Evolutionary conservation across 2,888 invertebrate genomes (phyloP).

Genomic region (Caradrina kadenii): DNA sequence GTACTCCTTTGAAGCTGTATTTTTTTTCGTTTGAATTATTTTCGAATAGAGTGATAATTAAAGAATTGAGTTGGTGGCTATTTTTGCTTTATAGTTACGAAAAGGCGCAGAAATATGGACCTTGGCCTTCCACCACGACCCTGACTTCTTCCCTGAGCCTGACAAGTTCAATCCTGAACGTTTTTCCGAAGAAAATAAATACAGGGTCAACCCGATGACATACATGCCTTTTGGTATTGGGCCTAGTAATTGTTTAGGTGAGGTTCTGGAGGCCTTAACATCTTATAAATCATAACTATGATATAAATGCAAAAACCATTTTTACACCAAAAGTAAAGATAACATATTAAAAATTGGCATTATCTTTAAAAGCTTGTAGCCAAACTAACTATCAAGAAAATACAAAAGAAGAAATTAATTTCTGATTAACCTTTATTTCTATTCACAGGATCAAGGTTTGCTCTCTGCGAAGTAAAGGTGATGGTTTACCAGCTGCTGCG

Average conservation of each 20-base stretch:
- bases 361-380: not conserved
- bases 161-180: conserved; percentile 90
- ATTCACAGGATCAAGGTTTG: conserved; percentile 76
- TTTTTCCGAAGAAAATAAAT: conserved; percentile 90
- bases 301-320: no score
- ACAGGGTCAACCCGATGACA: conserved; percentile 73
- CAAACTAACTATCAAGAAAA: not conserved
- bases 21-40: no score
- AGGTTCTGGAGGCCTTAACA: conserved; percentile 4
- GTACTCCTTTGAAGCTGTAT: no score
- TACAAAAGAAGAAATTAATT: not conserved
- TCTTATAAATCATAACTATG: no score
- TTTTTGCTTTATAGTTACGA: conserved; percentile 66
- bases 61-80: no score
- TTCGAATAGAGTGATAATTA: no score
- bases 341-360: not conserved
- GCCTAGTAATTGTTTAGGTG: conserved; percentile 91
- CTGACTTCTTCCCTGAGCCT: conserved; percentile 89
- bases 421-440: not conserved
- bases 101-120: conserved; percentile 74
- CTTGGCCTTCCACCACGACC: conserved; percentile 86
- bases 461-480: conserved; percentile 80
- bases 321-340: not conserved
- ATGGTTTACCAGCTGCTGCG: conserved; percentile 76
- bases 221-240: conserved; percentile 91